A percentile compares a stretch with the other conserved stretches of the same genome.
Evolutionary conservation across 2,797 vertebrate genomes (phyloP).

Genomic region (Natrix natrix): DNA sequence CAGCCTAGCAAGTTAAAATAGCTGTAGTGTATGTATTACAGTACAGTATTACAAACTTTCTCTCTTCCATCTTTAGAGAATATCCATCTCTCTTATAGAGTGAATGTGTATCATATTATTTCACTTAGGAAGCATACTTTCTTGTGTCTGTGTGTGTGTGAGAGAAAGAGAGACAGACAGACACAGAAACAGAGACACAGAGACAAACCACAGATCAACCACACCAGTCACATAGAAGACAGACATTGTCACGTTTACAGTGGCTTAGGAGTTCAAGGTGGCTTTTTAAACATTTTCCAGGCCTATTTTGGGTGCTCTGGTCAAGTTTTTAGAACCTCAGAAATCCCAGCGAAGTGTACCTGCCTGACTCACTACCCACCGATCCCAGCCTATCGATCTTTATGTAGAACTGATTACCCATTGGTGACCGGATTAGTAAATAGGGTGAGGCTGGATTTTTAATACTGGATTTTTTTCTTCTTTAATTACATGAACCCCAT

Average conservation of each 20-base stretch:
- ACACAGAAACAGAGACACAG: too few relatives aligned
- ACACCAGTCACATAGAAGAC: neutral
- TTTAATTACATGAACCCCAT: neutral
- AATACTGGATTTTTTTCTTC: neutral
- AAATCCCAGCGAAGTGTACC: neutral
- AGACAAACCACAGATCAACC: neutral
- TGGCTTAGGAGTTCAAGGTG: neutral
- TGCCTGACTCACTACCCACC: neutral
- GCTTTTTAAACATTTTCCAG: neutral
- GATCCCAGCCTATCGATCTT: neutral
- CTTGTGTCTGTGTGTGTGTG: neutral
- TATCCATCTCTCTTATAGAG: neutral
- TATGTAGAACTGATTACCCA: neutral
- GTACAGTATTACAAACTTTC: neutral
- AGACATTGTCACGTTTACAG: neutral
- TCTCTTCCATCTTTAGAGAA: neutral
- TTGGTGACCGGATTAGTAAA: neutral
- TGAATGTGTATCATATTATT: neutral
- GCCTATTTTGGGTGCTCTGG: neutral
- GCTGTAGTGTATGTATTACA: neutral
- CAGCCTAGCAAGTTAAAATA: neutral
- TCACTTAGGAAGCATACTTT: too few relatives aligned
- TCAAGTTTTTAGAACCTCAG: neutral
- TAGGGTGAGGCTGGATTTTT: neutral
- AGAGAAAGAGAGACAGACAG: neutral